Conservation (phyloP, 2,113 vertebrate species). For the Pomatostomus ruficeps region DNA sequence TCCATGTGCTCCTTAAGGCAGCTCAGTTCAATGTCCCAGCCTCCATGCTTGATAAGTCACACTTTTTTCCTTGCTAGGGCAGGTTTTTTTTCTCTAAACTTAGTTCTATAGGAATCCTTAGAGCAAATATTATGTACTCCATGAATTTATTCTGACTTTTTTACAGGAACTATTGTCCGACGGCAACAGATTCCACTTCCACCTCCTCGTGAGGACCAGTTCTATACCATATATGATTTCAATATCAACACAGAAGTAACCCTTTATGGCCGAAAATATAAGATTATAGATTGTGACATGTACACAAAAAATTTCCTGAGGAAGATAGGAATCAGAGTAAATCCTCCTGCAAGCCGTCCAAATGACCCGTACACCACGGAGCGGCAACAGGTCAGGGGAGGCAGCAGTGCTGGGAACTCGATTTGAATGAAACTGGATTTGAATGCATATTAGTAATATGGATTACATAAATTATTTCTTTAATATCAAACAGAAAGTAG, state of each 20-base stretch:
- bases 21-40: background rate
- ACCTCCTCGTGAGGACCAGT: slow-evolving; percentile 80
- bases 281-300: slow-evolving; percentile 80
- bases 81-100: background rate
- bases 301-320: slow-evolving; percentile 86
- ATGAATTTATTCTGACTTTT: background rate
- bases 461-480: background rate
- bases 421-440: background rate
- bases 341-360: slow-evolving; percentile 63
- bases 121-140: background rate
- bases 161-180: slow-evolving; percentile 79
- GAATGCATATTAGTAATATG: background rate
- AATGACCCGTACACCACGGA: slow-evolving; percentile 78
- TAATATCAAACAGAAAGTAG: background rate
- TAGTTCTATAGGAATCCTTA: background rate
- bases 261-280: slow-evolving; percentile 82
- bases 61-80: background rate
- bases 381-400: slow-evolving; percentile 73
- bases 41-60: background rate
- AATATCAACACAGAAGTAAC: slow-evolving; percentile 83
- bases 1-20: background rate
- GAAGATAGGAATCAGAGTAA: slow-evolving; percentile 81
- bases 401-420: background rate
- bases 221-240: slow-evolving; percentile 85
- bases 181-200: slow-evolving; percentile 87